Evolutionary conservation across 2,888 invertebrate species (phyloP).

Genomic region (Eilema caniola): DNA sequence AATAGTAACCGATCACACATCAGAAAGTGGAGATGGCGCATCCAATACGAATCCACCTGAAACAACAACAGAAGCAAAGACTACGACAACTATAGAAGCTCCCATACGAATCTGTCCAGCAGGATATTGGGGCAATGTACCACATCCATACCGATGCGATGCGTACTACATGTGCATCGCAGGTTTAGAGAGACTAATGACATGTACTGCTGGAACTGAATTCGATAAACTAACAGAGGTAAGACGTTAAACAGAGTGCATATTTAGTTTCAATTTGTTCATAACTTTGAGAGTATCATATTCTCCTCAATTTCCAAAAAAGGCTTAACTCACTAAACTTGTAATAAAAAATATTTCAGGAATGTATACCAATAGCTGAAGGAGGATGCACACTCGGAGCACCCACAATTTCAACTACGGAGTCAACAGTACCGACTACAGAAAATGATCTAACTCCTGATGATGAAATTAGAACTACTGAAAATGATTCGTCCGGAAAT

Average conservation of each 20-base stretch:
- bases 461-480: not conserved
- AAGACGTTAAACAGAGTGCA: too few species aligned
- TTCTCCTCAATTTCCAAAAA: too few species aligned
- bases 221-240: constrained; percentile 20
- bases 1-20: not conserved
- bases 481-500: not conserved
- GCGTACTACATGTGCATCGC: constrained; percentile 32
- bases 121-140: constrained; percentile 21
- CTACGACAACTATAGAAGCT: not conserved
- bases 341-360: too few species aligned
- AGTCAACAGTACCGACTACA: not conserved
- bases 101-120: constrained; percentile 19
- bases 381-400: constrained; percentile 36
- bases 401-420: too few species aligned
- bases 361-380: constrained; percentile 33
- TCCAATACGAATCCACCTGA: not conserved
- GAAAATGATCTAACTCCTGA: not conserved
- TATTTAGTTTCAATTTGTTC: not conserved
- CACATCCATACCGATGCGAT: constrained; percentile 34
- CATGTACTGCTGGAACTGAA: not conserved
- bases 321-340: too few species aligned
- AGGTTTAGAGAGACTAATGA: not conserved
- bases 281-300: too few species aligned
- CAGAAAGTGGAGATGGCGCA: not conserved
- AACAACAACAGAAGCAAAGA: constrained; percentile 18